Conservation (phyloP, 2,888 invertebrate genomes). For the Linnaemya tessellans region DNA sequence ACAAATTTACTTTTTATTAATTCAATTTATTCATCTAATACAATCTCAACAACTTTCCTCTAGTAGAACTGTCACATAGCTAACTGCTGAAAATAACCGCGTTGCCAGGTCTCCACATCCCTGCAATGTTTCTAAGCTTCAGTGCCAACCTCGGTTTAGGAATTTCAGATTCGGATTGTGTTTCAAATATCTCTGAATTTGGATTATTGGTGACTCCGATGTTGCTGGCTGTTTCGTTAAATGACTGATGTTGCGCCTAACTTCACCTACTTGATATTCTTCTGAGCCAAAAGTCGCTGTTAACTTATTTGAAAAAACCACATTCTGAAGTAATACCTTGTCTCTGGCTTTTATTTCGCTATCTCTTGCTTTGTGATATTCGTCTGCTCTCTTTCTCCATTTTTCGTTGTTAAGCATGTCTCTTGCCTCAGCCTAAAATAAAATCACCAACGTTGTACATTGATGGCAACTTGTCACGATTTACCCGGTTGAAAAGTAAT, state of each 20-base stretch:
- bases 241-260: slow-evolving; percentile 45
- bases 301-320: slow-evolving; percentile 57
- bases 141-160: slow-evolving; percentile 40
- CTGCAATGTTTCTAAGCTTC: slow-evolving; percentile 56
- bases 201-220: neutral
- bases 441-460: slow-evolving; percentile 47
- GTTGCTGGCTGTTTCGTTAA: slow-evolving; percentile 40
- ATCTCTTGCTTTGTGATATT: slow-evolving; percentile 45
- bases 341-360: slow-evolving; percentile 52
- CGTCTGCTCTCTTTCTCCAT: slow-evolving; percentile 56
- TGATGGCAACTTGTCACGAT: slow-evolving; percentile 66
- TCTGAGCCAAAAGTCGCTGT: slow-evolving; percentile 50
- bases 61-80: too few relatives aligned
- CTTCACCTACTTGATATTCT: slow-evolving; percentile 43
- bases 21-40: too few relatives aligned
- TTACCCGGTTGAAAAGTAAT: slow-evolving; percentile 65
- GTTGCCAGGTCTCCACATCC: slow-evolving; percentile 41
- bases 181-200: neutral
- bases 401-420: slow-evolving; percentile 63
- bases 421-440: slow-evolving; percentile 45
- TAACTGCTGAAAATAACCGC: neutral
- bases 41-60: too few relatives aligned
- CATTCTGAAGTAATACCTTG: slow-evolving; percentile 49
- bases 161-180: neutral
- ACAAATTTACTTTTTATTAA: too few relatives aligned